Evolutionary conservation across 1,140 invertebrate species (phyloP).

Genomic region (Caenorhabditis briggsae): DNA sequence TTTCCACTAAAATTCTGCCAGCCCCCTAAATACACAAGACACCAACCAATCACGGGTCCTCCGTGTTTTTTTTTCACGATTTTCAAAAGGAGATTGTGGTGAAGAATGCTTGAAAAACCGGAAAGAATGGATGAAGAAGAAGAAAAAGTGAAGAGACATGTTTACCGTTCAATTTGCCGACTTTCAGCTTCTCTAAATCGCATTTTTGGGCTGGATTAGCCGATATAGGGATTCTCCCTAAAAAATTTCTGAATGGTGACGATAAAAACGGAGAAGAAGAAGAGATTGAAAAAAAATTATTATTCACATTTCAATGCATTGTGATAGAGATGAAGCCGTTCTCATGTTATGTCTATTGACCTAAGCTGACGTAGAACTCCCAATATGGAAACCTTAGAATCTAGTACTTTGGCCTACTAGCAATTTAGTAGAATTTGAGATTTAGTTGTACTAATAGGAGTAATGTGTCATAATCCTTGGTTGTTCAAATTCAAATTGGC

Average conservation of each 20-base stretch:
- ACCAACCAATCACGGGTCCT: conserved; percentile 10
- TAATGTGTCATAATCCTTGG: conserved; percentile 18
- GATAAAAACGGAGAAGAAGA: neutral
- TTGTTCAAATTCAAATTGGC: neutral
- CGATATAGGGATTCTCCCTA: conserved; percentile 17
- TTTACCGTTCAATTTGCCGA: conserved; percentile 42
- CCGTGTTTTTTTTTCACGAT: conserved; percentile 11
- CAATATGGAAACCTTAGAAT: neutral
- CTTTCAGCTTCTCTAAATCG: neutral
- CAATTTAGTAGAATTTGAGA: neutral
- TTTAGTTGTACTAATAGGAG: neutral
- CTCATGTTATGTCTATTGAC: neutral
- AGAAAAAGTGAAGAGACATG: conserved; percentile 26
- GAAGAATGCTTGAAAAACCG: conserved; percentile 50
- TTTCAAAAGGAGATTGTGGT: conserved; percentile 40
- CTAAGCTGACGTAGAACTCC: conserved; percentile 4
- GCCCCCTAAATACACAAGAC: conserved; percentile 1
- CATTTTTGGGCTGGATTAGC: conserved; percentile 8
- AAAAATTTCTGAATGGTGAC: conserved; percentile 7
- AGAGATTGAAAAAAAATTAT: neutral
- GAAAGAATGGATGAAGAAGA: conserved; percentile 8
- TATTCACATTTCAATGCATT: too few species aligned
- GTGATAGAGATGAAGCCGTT: neutral
- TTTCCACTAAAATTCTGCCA: neutral
- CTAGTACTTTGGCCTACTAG: conserved; percentile 3